phyloP scores from a whole-genome alignment of 2,888 invertebrate genomes.

The Zygothrica quintamaculata region DNA sequence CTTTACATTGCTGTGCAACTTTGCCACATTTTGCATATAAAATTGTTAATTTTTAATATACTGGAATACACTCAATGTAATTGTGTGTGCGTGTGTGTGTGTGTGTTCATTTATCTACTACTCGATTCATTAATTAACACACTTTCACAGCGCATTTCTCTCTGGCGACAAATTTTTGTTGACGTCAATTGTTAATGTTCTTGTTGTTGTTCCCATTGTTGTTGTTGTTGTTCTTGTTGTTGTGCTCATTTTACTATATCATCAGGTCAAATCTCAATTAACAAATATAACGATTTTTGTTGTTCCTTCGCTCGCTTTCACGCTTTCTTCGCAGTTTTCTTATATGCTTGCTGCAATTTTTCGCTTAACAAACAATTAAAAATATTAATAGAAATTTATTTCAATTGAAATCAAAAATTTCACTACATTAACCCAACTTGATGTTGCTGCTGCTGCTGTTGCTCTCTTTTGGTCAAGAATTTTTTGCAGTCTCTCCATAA shows the following conservation, averaged over 20 bases:
- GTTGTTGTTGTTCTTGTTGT: conserved; percentile 40
- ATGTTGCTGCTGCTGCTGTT: too few relatives aligned
- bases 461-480: conserved; percentile 22
- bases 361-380: conserved; percentile 78
- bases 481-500: conserved; percentile 44
- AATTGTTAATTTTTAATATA: conserved; percentile 10
- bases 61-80: conserved; percentile 9
- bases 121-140: conserved; percentile 71
- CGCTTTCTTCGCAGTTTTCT: conserved; percentile 42
- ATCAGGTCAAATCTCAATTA: conserved; percentile 80
- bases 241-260: conserved; percentile 79
- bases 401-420: conserved; percentile 80
- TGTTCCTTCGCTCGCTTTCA: conserved; percentile 63
- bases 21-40: conserved; percentile 10
- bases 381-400: conserved; percentile 80
- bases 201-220: conserved; percentile 31
- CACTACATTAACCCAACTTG: conserved; percentile 52
- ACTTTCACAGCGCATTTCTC: conserved; percentile 76
- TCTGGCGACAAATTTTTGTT: conserved; percentile 69
- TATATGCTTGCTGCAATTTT: conserved; percentile 37
- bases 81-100: too few relatives aligned
- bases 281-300: conserved; percentile 77
- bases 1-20: neutral
- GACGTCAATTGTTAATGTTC: conserved; percentile 70
- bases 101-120: conserved; percentile 30